Evolutionary conservation across 30 jellyfish, hydroid and myxozoan species (phyloP).

Genomic region (Hydractinia echinata): DNA sequence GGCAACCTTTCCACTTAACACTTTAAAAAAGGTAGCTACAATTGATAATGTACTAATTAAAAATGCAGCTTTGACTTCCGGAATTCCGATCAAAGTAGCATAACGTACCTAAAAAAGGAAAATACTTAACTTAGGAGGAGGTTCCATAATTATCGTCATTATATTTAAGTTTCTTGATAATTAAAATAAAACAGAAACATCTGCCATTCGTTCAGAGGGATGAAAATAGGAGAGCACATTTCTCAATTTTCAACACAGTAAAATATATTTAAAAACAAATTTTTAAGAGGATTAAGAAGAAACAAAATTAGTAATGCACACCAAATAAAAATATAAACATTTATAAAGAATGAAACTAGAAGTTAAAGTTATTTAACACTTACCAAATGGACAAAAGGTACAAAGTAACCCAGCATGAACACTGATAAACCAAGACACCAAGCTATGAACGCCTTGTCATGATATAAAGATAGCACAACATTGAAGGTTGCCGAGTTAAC

Average conservation of each 20-base stretch:
- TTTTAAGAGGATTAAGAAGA: too few species aligned
- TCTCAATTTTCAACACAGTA: too few species aligned
- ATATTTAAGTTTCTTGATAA: background rate
- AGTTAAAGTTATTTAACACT: background rate
- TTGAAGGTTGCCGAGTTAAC: background rate
- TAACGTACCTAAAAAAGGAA: conserved; percentile 57
- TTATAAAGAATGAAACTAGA: background rate
- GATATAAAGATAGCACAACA: conserved; percentile 35
- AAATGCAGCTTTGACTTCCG: conserved; percentile 71
- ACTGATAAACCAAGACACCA: conserved; percentile 77
- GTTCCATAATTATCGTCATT: too few species aligned
- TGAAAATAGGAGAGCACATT: too few species aligned
- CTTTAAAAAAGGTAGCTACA: conserved; percentile 79
- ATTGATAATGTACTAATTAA: conserved; percentile 77
- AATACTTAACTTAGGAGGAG: background rate
- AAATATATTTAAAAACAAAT: too few species aligned
- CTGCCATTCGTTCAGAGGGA: background rate
- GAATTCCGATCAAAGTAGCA: conserved; percentile 81
- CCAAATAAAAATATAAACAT: background rate
- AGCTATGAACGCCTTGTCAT: conserved; percentile 73
- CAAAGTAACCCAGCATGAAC: conserved; percentile 95
- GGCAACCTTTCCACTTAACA: conserved; percentile 84
- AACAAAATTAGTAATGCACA: background rate
- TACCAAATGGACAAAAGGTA: conserved; percentile 90
- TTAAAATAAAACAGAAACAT: background rate